These are phyloP conservation scores for Gnathonemus longibarbis DNA, from an alignment of 2,113 vertebrate species.

Conservation along the genomic window DNA sequence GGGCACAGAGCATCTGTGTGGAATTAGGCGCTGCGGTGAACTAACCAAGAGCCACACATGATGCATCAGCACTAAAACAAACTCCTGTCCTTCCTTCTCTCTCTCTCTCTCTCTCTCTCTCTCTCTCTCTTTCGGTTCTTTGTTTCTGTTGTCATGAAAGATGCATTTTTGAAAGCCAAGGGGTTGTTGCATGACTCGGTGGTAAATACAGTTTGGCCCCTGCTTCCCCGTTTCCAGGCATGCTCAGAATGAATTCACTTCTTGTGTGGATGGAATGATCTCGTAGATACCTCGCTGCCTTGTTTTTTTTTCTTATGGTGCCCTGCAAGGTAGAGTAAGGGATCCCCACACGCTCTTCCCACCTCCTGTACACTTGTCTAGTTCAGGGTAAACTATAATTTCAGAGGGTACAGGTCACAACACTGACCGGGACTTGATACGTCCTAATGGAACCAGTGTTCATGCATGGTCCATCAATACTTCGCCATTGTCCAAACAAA, in stretches of 20 bases:
- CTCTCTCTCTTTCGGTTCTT: conserved; percentile 27
- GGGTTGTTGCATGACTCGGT: conserved; percentile 59
- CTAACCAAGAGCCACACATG: conserved; percentile 58
- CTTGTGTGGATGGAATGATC: conserved; percentile 44
- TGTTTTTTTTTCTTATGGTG: conserved; percentile 42
- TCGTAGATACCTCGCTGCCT: conserved; percentile 42
- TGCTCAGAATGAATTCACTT: conserved; percentile 31
- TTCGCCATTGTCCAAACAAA: not conserved
- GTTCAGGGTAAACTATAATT: not conserved
- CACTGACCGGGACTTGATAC: not conserved
- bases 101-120: conserved; percentile 36
- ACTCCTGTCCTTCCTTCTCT: not conserved
- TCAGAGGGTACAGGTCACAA: not conserved
- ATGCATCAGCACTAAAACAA: conserved; percentile 49
- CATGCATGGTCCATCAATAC: not conserved
- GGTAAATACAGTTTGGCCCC: conserved; percentile 45
- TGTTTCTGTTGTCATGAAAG: conserved; percentile 45
- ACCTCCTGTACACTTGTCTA: not conserved
- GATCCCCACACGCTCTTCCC: not conserved
- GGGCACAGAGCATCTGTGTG: conserved; percentile 53
- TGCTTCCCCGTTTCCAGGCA: conserved; percentile 49
- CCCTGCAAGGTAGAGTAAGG: conserved; percentile 27
- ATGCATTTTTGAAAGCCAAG: conserved; percentile 42
- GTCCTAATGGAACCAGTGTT: not conserved
- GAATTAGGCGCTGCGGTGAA: conserved; percentile 41